Base-by-base conservation (phyloP, 2,888 invertebrate species). In the Cephalotes varians region DNA sequence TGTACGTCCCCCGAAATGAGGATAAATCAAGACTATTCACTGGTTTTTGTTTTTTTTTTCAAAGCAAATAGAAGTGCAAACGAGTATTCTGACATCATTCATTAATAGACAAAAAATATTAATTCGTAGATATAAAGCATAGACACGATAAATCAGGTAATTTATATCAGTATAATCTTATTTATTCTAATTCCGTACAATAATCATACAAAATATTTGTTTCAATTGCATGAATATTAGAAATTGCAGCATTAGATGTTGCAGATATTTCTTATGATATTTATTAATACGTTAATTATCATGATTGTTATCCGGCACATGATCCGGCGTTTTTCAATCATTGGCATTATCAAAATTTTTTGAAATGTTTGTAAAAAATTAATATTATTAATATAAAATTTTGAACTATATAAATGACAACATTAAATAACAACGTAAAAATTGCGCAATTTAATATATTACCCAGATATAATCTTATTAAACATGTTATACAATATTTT, bases 21-120 rank as follows among this genome's bases (percentile, higher is more conserved):
- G 86, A 85, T 89, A 90, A 89, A 89, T 90, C 90, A 90, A 82
- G 76, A 49, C 76, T 71, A 56, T 31, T 15, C 18, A 51, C 51
- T 49, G 7, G 6, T 31, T 21, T 21, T 60, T 56, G 15, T 31
- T n/a, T 12, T 21, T 6, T 10, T 34, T 31, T 21, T 56, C 12
- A 10, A 60, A n/a, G 34, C 73, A 58, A 69, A 82, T 81, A 80
- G 72, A 51, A 31, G 15, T 31, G 44, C 73, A 58, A 76, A 9
- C 56, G 9, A 64, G 56, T 82, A 47, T 73, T 47, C 44, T n/a
- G 47, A 47, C 47, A 21, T 56, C 9, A 15, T 40, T 31, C 37
- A 12, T 58, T n/a, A 67, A 6, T 28, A n/a, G 0, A 7, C 7
- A 28, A 64, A 67, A 67, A 21, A 54, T 47, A 54, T 73, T 60